Conservation (phyloP, 2,797 vertebrate species). For the Eulemur mongoz region DNA sequence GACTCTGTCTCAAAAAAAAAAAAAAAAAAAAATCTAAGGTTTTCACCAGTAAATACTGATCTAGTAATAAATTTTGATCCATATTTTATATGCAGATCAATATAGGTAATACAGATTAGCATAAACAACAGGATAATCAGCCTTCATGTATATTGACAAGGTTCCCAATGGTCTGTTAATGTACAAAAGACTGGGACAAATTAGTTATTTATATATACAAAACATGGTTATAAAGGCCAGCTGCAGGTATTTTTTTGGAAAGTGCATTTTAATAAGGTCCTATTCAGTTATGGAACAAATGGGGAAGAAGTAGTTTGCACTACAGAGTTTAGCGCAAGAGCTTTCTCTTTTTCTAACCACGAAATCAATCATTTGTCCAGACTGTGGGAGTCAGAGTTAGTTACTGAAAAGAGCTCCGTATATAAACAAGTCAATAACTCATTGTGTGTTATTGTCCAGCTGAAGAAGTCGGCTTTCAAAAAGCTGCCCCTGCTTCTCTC, state of each 20-base stretch:
- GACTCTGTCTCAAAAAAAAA: no score
- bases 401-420: constrained; percentile 90
- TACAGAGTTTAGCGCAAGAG: constrained; percentile 88
- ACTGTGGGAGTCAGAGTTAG: constrained; percentile 90
- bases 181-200: constrained; percentile 90
- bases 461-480: constrained; percentile 88
- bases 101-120: constrained; percentile 76
- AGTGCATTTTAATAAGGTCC: constrained; percentile 91
- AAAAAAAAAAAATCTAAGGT: constrained; percentile 32
- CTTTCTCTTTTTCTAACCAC: constrained; percentile 87
- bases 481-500: constrained; percentile 86
- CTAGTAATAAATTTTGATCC: constrained; percentile 64
- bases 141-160: constrained; percentile 85
- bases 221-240: constrained; percentile 89
- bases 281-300: constrained; percentile 88
- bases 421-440: constrained; percentile 94
- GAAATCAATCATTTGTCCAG: constrained; percentile 93
- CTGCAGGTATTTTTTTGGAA: constrained; percentile 90
- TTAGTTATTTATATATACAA: constrained; percentile 92
- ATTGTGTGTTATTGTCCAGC: constrained; percentile 90
- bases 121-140: constrained; percentile 78
- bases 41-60: constrained; percentile 54
- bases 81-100: constrained; percentile 70
- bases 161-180: constrained; percentile 86
- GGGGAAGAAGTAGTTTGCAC: constrained; percentile 87